These are phyloP conservation scores for Drosophila murphyi DNA, from an alignment of 1,140 invertebrate species.

Conservation along the genomic window DNA sequence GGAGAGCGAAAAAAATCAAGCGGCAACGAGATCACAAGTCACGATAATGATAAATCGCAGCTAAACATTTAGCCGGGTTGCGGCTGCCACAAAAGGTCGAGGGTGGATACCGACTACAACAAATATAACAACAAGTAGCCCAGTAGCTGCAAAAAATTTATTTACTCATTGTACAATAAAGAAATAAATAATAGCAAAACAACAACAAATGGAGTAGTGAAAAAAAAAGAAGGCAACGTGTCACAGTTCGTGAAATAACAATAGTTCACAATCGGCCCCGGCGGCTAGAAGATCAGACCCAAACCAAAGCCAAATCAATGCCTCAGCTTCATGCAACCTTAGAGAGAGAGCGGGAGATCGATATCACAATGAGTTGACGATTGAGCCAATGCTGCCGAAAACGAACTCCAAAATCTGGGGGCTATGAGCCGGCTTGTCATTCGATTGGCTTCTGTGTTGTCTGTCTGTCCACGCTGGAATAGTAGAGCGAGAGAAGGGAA, in stretches of 20 bases:
- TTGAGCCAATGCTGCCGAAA: slow-evolving; percentile 76
- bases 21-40: slow-evolving; percentile 80
- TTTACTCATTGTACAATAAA: slow-evolving; percentile 83
- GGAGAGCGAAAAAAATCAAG: slow-evolving; percentile 56
- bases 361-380: slow-evolving; percentile 83
- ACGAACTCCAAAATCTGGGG: slow-evolving; percentile 41
- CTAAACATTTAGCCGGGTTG: slow-evolving; percentile 77
- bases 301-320: slow-evolving; percentile 14
- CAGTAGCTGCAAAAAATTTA: slow-evolving; percentile 76
- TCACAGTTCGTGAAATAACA: slow-evolving; percentile 84
- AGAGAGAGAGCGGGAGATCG: slow-evolving; percentile 53
- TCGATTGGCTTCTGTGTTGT: slow-evolving; percentile 73
- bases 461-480: not conserved
- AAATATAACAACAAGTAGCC: slow-evolving; percentile 43
- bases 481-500: not conserved
- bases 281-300: slow-evolving; percentile 70
- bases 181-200: slow-evolving; percentile 74
- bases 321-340: slow-evolving; percentile 17
- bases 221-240: slow-evolving; percentile 61
- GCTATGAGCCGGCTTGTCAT: slow-evolving; percentile 68
- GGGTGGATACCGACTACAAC: slow-evolving; percentile 70
- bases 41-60: slow-evolving; percentile 84
- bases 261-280: slow-evolving; percentile 78
- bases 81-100: slow-evolving; percentile 81
- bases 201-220: slow-evolving; percentile 38